These are phyloP conservation scores for Buathra laborator DNA, from an alignment of 2,888 invertebrate species.

Conservation along the genomic window DNA sequence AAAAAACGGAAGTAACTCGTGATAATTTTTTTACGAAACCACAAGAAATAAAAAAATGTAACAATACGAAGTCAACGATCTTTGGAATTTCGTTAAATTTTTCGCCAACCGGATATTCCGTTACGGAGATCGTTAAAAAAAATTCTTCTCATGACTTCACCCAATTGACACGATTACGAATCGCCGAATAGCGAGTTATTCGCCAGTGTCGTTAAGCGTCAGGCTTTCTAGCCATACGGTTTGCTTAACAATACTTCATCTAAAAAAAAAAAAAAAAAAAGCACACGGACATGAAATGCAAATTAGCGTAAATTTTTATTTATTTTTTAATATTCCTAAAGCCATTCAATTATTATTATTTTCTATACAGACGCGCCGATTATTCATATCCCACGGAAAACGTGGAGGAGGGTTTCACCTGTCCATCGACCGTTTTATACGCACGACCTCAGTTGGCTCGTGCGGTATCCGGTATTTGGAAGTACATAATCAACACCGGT, in stretches of 20 bases:
- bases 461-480: slow-evolving; percentile 93
- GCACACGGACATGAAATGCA: slow-evolving; percentile 21
- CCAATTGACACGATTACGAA: slow-evolving; percentile 13
- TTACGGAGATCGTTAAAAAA: slow-evolving; percentile 38
- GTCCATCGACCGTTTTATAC: slow-evolving; percentile 92
- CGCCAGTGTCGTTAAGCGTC: slow-evolving; percentile 63
- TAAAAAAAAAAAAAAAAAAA: slow-evolving; percentile 30
- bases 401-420: slow-evolving; percentile 91
- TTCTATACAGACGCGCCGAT: slow-evolving; percentile 87
- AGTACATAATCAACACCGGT: slow-evolving; percentile 94
- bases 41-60: neutral
- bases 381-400: slow-evolving; percentile 86
- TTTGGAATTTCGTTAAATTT: slow-evolving; percentile 48
- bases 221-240: slow-evolving; percentile 70
- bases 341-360: slow-evolving; percentile 17
- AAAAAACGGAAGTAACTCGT: too few relatives aligned
- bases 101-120: slow-evolving; percentile 40
- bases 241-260: slow-evolving; percentile 20
- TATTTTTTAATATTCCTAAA: neutral
- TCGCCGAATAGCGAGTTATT: slow-evolving; percentile 26
- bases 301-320: slow-evolving; percentile 28
- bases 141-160: slow-evolving; percentile 25
- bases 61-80: slow-evolving; percentile 52
- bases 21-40: neutral
- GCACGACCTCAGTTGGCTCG: slow-evolving; percentile 93